Percentiles rank a stretch among this genome's conserved stretches.
These are phyloP conservation scores for Leucophenga montana DNA, from an alignment of 2,888 invertebrate genomes.

Conservation along the genomic window DNA sequence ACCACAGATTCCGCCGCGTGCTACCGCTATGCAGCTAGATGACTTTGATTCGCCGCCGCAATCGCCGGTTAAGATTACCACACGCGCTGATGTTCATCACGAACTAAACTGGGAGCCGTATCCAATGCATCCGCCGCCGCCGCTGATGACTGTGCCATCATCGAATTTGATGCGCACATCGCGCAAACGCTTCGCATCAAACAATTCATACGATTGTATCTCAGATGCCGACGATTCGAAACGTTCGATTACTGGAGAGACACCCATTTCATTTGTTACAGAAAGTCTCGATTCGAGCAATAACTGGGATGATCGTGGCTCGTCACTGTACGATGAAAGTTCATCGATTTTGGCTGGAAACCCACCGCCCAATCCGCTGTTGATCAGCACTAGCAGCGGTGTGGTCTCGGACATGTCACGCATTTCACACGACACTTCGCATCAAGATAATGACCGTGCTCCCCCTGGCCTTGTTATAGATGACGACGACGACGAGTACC, in stretches of 20 bases:
- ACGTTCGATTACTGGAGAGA: constrained; percentile 36
- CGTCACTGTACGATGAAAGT: constrained; percentile 38
- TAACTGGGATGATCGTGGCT: constrained; percentile 37
- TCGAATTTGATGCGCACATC: background rate
- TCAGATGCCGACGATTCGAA: constrained; percentile 23
- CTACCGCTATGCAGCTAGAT: background rate
- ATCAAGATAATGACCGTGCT: background rate
- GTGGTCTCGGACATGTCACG: constrained; percentile 46
- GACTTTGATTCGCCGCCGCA: constrained; percentile 34
- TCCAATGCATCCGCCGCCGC: no score
- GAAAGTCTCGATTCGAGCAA: constrained; percentile 45
- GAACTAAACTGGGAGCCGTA: constrained; percentile 58
- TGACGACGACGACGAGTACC: background rate
- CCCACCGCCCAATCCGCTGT: constrained; percentile 47
- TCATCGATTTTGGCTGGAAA: constrained; percentile 37
- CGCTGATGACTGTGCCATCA: constrained; percentile 27
- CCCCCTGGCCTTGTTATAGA: no score
- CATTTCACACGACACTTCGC: background rate
- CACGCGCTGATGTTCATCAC: constrained; percentile 61
- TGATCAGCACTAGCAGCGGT: constrained; percentile 57
- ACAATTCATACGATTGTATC: background rate
- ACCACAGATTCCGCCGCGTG: background rate
- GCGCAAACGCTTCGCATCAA: constrained; percentile 34
- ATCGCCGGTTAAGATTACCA: constrained; percentile 44
- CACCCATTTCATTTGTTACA: constrained; percentile 28